Percentiles rank a stretch among this genome's conserved stretches.
These are phyloP conservation scores for Motacilla alba DNA, from an alignment of 2,113 vertebrate species.

Conservation along the genomic window DNA sequence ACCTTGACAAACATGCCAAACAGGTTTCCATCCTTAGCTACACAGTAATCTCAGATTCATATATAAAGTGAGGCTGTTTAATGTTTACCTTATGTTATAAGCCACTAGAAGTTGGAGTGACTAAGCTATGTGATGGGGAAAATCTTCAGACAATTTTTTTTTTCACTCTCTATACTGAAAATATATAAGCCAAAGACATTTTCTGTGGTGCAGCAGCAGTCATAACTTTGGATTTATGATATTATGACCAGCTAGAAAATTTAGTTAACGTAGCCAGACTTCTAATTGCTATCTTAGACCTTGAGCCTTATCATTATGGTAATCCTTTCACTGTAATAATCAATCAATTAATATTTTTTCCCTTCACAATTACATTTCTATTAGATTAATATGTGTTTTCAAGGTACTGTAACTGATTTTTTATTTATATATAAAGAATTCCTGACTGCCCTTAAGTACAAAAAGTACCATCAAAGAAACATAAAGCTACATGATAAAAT, in stretches of 20 bases:
- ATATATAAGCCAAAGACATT: not conserved
- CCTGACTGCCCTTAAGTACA: not conserved
- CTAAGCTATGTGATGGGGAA: not conserved
- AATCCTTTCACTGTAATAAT: not conserved
- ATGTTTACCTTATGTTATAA: not conserved
- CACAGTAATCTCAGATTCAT: not conserved
- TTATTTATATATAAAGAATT: not conserved
- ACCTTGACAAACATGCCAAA: not conserved
- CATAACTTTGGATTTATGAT: not conserved
- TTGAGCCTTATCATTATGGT: not conserved
- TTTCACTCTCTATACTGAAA: not conserved
- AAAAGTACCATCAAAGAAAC: not conserved
- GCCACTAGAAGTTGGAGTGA: not conserved
- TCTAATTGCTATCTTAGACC: not conserved
- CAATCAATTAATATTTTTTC: not conserved
- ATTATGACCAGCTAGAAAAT: not conserved
- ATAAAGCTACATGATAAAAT: not conserved
- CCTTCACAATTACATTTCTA: not conserved
- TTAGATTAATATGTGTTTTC: not conserved
- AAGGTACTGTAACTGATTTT: not conserved
- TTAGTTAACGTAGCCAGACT: not conserved
- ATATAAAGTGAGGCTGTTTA: not conserved
- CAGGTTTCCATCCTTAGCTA: not conserved
- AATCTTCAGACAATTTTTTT: not conserved
- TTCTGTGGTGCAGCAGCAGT: not conserved